phyloP scores from a whole-genome alignment of 2,888 invertebrate species.

The Oscheius sp. region DNA sequence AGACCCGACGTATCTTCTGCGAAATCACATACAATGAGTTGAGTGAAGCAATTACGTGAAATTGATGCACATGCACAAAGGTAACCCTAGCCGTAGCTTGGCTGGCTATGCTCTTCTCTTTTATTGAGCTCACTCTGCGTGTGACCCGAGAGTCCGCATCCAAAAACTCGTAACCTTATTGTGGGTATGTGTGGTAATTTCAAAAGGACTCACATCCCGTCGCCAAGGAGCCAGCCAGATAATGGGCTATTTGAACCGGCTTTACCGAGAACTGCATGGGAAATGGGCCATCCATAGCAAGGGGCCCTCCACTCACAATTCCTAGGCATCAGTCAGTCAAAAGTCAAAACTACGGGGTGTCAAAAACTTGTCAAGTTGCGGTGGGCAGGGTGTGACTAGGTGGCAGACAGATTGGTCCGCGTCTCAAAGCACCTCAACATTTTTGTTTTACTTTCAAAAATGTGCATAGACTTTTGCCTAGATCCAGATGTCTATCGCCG shows the following conservation, averaged over 20 bases:
- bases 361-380: conserved; percentile 17
- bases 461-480: not conserved
- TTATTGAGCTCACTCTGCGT: conserved; percentile 28
- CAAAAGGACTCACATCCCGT: not conserved
- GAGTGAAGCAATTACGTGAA: conserved; percentile 33
- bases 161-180: conserved; percentile 9
- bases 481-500: conserved; percentile 3
- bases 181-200: not conserved
- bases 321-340: not conserved
- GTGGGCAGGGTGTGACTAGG: conserved; percentile 25
- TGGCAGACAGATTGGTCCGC: conserved; percentile 23
- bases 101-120: conserved; percentile 18
- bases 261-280: not conserved
- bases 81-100: conserved; percentile 31
- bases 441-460: not conserved
- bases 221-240: conserved; percentile 29
- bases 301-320: not conserved
- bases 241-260: not conserved
- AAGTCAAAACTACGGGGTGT: conserved; percentile 26
- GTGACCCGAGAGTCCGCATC: not conserved
- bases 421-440: not conserved
- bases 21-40: conserved; percentile 26
- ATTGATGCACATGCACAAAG: conserved; percentile 34
- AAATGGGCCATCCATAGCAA: not conserved
- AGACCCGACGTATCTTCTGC: not conserved